Conservation (phyloP, 2,797 vertebrate genomes). For the Meda fulgida region DNA sequence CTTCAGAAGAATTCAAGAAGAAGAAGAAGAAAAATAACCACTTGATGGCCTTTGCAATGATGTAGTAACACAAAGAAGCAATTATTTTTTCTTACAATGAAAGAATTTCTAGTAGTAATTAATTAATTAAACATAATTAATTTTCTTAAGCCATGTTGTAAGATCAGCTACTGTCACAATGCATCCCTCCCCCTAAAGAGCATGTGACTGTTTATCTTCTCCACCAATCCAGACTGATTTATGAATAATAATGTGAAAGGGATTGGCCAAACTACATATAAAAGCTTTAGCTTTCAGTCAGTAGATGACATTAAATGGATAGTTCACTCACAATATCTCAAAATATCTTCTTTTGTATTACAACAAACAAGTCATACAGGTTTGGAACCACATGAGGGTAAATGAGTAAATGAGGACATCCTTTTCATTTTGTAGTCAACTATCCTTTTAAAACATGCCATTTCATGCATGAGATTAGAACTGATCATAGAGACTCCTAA, state of each 20-base stretch:
- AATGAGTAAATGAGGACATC: background rate
- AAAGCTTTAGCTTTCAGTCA: slow-evolving; percentile 17
- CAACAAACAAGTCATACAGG: background rate
- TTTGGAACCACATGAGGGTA: background rate
- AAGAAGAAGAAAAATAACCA: background rate
- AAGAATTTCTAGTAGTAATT: no score
- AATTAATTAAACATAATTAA: no score
- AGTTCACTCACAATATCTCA: background rate
- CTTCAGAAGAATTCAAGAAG: background rate
- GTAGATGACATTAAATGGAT: slow-evolving; percentile 1
- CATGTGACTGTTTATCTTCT: background rate
- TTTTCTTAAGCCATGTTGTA: slow-evolving; percentile 12
- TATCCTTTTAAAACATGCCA: background rate
- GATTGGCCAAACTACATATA: background rate
- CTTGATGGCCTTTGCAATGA: background rate
- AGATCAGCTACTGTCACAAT: background rate
- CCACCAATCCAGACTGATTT: slow-evolving; percentile 22
- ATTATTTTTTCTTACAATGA: slow-evolving; percentile 19
- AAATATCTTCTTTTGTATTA: background rate
- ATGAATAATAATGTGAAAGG: background rate
- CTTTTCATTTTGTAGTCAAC: background rate
- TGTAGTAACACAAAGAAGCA: background rate
- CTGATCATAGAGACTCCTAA: background rate
- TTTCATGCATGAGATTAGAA: background rate
- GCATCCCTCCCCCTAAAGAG: background rate